A percentile compares a stretch with the other conserved stretches of the same genome.
Conservation (phyloP, 2,113 vertebrate genomes). For the Excalfactoria chinensis region DNA sequence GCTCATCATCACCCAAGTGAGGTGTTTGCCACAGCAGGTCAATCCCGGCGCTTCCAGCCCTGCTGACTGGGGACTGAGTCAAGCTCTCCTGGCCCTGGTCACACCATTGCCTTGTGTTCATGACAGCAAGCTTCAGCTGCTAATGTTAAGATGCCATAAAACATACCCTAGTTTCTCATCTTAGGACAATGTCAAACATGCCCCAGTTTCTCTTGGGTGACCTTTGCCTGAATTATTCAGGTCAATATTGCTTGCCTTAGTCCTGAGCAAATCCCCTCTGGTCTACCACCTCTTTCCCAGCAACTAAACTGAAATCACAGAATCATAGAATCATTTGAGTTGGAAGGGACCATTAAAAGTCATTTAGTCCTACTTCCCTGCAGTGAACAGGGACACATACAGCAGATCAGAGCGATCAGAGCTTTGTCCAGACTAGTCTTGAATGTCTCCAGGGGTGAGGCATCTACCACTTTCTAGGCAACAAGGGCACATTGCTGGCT, state of each 20-base stretch:
- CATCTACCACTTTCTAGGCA: too few relatives aligned
- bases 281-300: background rate
- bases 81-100: background rate
- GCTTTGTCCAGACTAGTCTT: too few relatives aligned
- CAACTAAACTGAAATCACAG: background rate
- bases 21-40: background rate
- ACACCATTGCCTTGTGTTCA: accelerated
- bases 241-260: background rate
- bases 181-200: accelerated
- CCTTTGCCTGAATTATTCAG: background rate
- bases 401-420: too few relatives aligned
- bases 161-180: background rate
- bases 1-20: background rate
- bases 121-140: background rate
- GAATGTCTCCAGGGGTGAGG: too few relatives aligned
- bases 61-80: background rate
- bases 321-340: too few relatives aligned
- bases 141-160: accelerated
- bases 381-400: too few relatives aligned
- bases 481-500: too few relatives aligned
- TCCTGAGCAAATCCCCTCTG: background rate
- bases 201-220: background rate
- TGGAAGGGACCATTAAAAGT: too few relatives aligned
- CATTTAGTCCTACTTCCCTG: too few relatives aligned
- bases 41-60: background rate